Conservation (phyloP, 2,888 invertebrate species). For the Agriopis leucophaearia region DNA sequence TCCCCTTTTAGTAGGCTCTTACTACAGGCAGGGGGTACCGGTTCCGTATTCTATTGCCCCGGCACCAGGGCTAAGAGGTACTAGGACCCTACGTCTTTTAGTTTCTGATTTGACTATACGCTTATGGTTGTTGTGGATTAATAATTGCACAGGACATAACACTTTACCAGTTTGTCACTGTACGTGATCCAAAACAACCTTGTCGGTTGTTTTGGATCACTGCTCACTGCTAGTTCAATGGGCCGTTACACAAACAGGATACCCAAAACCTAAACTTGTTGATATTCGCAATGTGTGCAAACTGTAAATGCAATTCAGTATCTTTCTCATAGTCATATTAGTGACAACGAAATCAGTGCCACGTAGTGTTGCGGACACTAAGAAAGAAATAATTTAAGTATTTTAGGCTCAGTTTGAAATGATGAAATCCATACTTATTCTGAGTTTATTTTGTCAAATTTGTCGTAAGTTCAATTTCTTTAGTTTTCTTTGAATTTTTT, state of each 20-base stretch:
- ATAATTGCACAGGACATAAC: not conserved
- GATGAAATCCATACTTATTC: constrained; percentile 3
- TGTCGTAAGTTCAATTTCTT: constrained; percentile 6
- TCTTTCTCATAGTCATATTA: not conserved
- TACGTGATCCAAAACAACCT: constrained; percentile 7
- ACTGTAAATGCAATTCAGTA: not conserved
- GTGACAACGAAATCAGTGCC: not conserved
- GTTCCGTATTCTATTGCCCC: too few relatives aligned
- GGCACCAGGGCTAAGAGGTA: too few relatives aligned
- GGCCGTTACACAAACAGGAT: constrained; percentile 14
- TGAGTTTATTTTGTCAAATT: constrained; percentile 4
- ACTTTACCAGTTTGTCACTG: not conserved
- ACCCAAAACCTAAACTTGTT: constrained; percentile 5
- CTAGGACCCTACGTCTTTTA: too few relatives aligned
- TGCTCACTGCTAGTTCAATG: constrained; percentile 1
- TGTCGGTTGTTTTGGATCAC: too few relatives aligned
- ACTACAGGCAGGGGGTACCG: too few relatives aligned
- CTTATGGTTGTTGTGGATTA: not conserved
- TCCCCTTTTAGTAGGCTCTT: too few relatives aligned
- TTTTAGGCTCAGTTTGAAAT: not conserved
- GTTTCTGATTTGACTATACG: too few relatives aligned
- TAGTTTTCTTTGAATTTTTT: not conserved
- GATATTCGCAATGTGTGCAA: not conserved
- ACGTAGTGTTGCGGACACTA: not conserved
- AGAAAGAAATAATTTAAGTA: not conserved